These are phyloP conservation scores for Pristis pectinata DNA, from an alignment of 2,797 vertebrate genomes.

Conservation along the genomic window DNA sequence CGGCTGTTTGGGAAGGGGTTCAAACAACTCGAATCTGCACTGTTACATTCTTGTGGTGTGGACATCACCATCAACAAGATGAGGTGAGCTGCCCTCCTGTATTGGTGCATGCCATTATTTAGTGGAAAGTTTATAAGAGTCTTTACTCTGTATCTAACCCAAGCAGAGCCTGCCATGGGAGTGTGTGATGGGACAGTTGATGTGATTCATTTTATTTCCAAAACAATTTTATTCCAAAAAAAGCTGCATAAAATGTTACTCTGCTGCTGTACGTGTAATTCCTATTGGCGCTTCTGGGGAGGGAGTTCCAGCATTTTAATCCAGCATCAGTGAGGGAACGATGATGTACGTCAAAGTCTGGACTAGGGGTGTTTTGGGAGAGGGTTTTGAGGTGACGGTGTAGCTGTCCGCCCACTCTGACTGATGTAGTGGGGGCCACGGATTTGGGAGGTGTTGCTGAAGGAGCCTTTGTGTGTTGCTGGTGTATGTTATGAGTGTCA, in stretches of 20 bases:
- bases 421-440: background rate
- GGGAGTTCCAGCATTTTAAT: background rate
- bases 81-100: no score
- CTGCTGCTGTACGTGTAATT: background rate
- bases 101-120: background rate
- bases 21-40: background rate
- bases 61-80: background rate
- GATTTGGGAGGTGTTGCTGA: background rate
- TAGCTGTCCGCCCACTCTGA: background rate
- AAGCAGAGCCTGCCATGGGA: no score
- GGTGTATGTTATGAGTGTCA: background rate
- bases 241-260: no score
- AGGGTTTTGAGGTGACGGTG: background rate
- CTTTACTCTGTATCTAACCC: no score
- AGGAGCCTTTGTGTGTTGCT: background rate
- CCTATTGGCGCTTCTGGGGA: background rate
- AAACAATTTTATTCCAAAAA: no score
- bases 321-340: background rate
- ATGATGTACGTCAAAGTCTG: background rate
- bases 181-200: no score
- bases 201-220: no score
- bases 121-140: no score
- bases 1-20: background rate
- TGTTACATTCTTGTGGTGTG: background rate
- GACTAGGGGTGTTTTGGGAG: no score